phyloP scores from a whole-genome alignment of 2,888 invertebrate species.

The Dastarcus helophoroides region DNA sequence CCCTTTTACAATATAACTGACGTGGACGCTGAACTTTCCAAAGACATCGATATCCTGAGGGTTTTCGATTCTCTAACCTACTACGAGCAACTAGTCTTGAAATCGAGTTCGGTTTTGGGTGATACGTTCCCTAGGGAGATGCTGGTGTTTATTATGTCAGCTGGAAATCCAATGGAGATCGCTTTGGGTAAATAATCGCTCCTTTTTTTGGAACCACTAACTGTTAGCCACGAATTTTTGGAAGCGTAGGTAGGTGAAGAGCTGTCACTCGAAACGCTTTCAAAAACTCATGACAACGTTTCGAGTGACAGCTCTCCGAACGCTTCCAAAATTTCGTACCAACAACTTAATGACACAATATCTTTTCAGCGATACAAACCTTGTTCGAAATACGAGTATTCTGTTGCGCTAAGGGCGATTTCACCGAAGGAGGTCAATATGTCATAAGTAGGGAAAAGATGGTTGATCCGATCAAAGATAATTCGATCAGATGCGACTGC shows the following conservation, averaged over 20 bases:
- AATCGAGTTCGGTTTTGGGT: conserved; percentile 53
- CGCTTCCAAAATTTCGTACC: too few species aligned
- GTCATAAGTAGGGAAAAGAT: conserved; percentile 28
- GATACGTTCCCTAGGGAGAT: conserved; percentile 50
- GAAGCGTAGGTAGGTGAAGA: too few species aligned
- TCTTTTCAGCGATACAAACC: conserved; percentile 42
- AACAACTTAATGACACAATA: background rate
- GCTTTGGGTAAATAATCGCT: too few species aligned
- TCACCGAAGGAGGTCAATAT: conserved; percentile 35
- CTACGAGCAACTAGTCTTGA: conserved; percentile 52
- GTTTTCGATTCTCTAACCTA: conserved; percentile 52
- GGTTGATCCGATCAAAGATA: conserved; percentile 26
- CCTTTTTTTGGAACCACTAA: too few species aligned
- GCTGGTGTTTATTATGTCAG: conserved; percentile 45
- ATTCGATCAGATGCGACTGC: conserved; percentile 35
- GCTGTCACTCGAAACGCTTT: too few species aligned
- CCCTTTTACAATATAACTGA: conserved; percentile 41
- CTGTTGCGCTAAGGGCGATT: conserved; percentile 50
- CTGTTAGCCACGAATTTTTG: too few species aligned
- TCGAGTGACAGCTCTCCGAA: too few species aligned
- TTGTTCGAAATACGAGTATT: conserved; percentile 49
- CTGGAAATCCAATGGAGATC: too few species aligned
- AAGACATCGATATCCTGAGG: conserved; percentile 51
- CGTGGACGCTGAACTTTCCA: conserved; percentile 42
- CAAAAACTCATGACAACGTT: too few species aligned